phyloP scores from a whole-genome alignment of 2,797 vertebrate species.

The Aeoliscus strigatus region DNA sequence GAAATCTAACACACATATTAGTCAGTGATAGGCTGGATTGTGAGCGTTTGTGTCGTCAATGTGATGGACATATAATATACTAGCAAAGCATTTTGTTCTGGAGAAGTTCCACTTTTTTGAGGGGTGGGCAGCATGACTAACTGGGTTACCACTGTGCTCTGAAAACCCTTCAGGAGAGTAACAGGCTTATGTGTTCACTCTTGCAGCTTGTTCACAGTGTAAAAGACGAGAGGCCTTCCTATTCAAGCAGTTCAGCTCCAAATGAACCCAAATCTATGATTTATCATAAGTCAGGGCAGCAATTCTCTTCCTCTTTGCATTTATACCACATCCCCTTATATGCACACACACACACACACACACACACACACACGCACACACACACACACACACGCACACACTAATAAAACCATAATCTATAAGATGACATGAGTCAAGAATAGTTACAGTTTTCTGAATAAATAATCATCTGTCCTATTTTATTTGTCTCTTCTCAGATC shows the following conservation, averaged over 20 bases:
- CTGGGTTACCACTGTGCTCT: slow-evolving; percentile 56
- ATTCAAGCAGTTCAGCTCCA: slow-evolving; percentile 36
- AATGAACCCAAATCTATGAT: slow-evolving; percentile 39
- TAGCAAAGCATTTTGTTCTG: slow-evolving; percentile 52
- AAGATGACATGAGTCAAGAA: no score
- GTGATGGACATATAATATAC: slow-evolving; percentile 49
- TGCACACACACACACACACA: no score
- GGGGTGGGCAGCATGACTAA: slow-evolving; percentile 56
- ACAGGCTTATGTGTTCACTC: slow-evolving; percentile 57
- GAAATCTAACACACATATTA: slow-evolving; percentile 22
- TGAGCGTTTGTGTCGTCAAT: slow-evolving; percentile 38
- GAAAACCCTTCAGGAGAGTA: slow-evolving; percentile 62
- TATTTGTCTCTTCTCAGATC: slow-evolving; percentile 12
- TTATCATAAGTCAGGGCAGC: slow-evolving; percentile 25
- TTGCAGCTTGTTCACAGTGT: slow-evolving; percentile 44
- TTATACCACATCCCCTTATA: slow-evolving; percentile 24
- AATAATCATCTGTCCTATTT: slow-evolving; percentile 38
- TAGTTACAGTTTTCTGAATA: slow-evolving; percentile 47
- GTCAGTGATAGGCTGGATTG: slow-evolving; percentile 22
- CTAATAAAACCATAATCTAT: no score
- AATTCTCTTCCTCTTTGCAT: slow-evolving; percentile 15
- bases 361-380: no score
- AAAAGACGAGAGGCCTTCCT: slow-evolving; percentile 30
- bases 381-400: no score
- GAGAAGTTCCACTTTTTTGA: slow-evolving; percentile 46